These are phyloP conservation scores for Papilio xuthus DNA, from an alignment of 1,140 invertebrate genomes.

Conservation along the genomic window DNA sequence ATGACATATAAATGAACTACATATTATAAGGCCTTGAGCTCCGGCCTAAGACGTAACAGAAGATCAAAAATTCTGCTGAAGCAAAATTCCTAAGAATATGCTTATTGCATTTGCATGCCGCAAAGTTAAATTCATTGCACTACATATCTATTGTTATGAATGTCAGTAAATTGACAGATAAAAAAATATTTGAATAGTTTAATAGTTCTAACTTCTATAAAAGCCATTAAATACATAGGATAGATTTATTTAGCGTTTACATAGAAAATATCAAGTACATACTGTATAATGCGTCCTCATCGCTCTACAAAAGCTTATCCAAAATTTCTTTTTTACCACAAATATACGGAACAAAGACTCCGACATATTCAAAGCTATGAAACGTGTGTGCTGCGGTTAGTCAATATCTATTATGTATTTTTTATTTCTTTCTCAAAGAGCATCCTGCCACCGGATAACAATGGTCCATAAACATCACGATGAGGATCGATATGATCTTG, in stretches of 20 bases:
- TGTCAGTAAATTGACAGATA: too few species aligned
- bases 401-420: slow-evolving; percentile 43
- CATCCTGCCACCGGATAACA: slow-evolving; percentile 56
- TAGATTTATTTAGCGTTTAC: background rate
- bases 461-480: slow-evolving; percentile 56
- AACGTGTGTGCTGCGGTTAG: slow-evolving; percentile 52
- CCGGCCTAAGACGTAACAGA: too few species aligned
- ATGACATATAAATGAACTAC: too few species aligned
- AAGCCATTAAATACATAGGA: too few species aligned
- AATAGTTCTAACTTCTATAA: too few species aligned
- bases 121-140: too few species aligned
- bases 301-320: background rate
- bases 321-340: slow-evolving; percentile 6
- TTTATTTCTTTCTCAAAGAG: slow-evolving; percentile 44
- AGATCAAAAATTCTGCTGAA: too few species aligned
- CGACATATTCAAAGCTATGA: slow-evolving; percentile 38
- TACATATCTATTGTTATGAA: too few species aligned
- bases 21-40: too few species aligned
- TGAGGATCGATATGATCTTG: slow-evolving; percentile 61
- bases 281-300: background rate
- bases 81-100: too few species aligned
- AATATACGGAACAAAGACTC: slow-evolving; percentile 24
- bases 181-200: too few species aligned
- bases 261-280: background rate
- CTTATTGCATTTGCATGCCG: too few species aligned